These are phyloP conservation scores for Lepisosteus osseus DNA, from an alignment of 2,113 vertebrate species.

Conservation along the genomic window DNA sequence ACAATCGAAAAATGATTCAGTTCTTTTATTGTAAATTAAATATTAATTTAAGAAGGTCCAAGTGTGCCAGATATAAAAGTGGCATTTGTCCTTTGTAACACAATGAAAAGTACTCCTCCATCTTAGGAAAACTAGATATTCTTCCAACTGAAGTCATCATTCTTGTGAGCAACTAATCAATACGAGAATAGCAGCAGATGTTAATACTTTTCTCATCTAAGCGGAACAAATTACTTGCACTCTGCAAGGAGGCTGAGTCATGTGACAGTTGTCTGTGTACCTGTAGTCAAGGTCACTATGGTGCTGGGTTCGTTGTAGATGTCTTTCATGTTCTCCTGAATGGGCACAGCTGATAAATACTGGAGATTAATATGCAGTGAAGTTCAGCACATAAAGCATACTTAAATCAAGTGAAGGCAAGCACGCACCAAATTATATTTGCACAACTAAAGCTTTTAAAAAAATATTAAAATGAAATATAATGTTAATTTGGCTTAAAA, in stretches of 20 bases:
- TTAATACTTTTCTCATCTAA: background rate
- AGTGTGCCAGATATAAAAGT: too few species aligned
- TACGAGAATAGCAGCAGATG: background rate
- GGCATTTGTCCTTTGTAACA: too few species aligned
- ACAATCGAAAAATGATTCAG: too few species aligned
- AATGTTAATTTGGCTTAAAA: constrained; percentile 1
- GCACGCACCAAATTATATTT: too few species aligned
- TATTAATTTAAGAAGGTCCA: too few species aligned
- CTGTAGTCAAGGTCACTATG: background rate
- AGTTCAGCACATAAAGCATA: too few species aligned
- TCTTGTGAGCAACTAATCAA: background rate
- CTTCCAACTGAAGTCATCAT: background rate
- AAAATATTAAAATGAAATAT: too few species aligned
- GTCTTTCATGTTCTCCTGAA: background rate
- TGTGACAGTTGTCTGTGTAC: background rate
- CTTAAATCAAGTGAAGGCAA: too few species aligned
- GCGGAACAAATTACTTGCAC: background rate
- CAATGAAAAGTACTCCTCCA: too few species aligned
- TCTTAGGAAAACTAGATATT: background rate
- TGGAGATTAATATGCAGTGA: background rate
- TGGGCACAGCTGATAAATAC: background rate
- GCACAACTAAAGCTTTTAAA: too few species aligned
- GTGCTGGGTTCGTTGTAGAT: background rate
- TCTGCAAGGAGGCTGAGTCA: background rate
- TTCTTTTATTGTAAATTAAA: too few species aligned